A percentile compares a stretch with the other conserved stretches of the same genome.
phyloP scores from a whole-genome alignment of 2,113 vertebrate genomes.

The Platysternon megacephalum region DNA sequence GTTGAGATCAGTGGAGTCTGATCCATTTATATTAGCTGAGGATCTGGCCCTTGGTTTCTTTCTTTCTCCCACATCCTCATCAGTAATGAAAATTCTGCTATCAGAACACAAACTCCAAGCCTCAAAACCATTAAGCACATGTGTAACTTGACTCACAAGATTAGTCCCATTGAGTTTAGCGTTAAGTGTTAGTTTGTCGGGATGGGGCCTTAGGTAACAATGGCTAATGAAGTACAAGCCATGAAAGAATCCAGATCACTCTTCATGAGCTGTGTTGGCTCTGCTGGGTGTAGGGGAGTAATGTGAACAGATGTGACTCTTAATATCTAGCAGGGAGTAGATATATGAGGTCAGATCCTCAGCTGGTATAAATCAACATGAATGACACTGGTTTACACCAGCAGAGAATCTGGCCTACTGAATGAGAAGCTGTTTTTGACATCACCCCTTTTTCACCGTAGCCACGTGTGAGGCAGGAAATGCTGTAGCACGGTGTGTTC shows the following conservation, averaged over 20 bases:
- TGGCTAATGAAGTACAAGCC: neutral
- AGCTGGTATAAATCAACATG: neutral
- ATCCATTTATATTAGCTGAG: neutral
- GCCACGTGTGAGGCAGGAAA: neutral
- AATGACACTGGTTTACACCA: neutral
- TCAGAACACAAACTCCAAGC: neutral
- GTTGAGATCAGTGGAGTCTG: neutral
- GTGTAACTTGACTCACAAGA: fast-evolving
- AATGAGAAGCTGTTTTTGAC: neutral
- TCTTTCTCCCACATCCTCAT: neutral
- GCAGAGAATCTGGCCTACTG: neutral
- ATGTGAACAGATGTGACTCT: neutral
- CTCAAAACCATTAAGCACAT: neutral
- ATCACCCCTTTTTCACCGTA: neutral
- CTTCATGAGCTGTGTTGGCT: neutral
- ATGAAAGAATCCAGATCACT: fast-evolving
- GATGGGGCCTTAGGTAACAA: neutral
- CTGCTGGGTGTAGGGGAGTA: neutral
- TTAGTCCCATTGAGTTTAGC: neutral
- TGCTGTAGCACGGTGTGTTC: neutral
- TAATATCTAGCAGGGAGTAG: neutral
- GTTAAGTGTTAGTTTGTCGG: neutral
- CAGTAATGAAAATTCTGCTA: neutral
- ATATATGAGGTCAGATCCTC: neutral
- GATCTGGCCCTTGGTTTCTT: neutral